Base-by-base conservation (phyloP, 1,140 invertebrate genomes). In the Anthonomus grandis region DNA sequence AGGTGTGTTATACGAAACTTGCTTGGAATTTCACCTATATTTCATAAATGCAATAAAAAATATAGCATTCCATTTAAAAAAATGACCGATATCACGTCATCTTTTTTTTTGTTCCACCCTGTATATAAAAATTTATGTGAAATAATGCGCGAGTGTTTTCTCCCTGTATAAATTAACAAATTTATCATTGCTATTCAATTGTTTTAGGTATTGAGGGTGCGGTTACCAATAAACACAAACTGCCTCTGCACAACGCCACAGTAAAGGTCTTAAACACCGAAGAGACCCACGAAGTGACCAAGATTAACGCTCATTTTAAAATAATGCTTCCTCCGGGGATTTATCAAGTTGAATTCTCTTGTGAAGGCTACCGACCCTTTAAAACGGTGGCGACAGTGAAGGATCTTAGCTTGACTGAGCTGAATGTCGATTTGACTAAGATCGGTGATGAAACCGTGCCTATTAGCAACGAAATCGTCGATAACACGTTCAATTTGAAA, bases 221-320 rank as follows among this genome's bases (percentile, higher is more conserved):
- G 62, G 78, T 97, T 3, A 77, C 76, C 31, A 84, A 93, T 66
- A 73, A 75, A 8, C 64, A 56, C 12, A 52, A 79, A 24, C 79
- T 80, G 1, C 83, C 86, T 12, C 75, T 96, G 64, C 72, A 83
- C 6, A 81, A 88, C 48, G 90, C 91, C 1, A 81, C 76, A 0
- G 75, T 96, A 0, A 73, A 76, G 34, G 78, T 96, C 4, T 74
- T 79, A 44, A 78, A 78, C 4, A 69, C 76, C 1, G 70, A 75
- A 27, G 75, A 80, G 39, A 70, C 78, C 22, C 82, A 86, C 62
- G 74, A 80, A 36, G 82, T 90, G 0, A 80, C 82, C 0, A 71
- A 75, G 57, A 89, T 87, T 68, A 76, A 77, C 56, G 88, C 85
- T 0, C 80, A 81, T 59, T 90, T 86, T 69, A 83, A 84, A 62